These are phyloP conservation scores for Chaetophractus vellerosus DNA, from an alignment of 2,797 vertebrate species.

Conservation along the genomic window DNA sequence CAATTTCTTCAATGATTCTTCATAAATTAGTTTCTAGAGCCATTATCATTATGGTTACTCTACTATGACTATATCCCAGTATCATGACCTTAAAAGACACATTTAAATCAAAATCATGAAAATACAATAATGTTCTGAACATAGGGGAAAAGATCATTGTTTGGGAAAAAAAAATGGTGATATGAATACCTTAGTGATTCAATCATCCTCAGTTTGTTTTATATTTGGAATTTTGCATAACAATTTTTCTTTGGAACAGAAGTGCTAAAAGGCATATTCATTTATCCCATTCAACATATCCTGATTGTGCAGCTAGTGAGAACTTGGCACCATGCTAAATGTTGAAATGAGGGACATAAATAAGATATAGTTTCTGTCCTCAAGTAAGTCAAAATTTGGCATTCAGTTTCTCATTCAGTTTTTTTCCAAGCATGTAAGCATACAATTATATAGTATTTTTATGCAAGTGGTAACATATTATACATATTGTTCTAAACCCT, in stretches of 20 bases:
- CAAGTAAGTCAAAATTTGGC: neutral
- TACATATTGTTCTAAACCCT: neutral
- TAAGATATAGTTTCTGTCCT: neutral
- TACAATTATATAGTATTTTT: neutral
- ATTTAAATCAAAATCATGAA: conserved; percentile 60
- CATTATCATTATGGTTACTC: neutral
- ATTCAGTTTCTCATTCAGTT: neutral
- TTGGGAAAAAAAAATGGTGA: neutral
- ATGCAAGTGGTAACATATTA: neutral
- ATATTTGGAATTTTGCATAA: neutral
- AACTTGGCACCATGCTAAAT: neutral
- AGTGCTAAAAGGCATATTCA: neutral
- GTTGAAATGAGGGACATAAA: neutral
- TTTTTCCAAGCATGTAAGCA: neutral
- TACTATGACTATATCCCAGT: neutral
- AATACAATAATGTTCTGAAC: neutral
- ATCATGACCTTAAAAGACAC: neutral
- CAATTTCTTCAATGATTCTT: neutral
- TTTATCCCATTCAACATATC: neutral
- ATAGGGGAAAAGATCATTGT: neutral
- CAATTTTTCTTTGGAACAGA: neutral
- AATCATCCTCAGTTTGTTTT: neutral
- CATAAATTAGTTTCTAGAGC: neutral
- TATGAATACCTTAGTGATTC: neutral
- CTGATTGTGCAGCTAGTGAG: neutral